Evolutionary conservation across 2,113 vertebrate species (phyloP).

Genomic region (Calidris pygmaea): DNA sequence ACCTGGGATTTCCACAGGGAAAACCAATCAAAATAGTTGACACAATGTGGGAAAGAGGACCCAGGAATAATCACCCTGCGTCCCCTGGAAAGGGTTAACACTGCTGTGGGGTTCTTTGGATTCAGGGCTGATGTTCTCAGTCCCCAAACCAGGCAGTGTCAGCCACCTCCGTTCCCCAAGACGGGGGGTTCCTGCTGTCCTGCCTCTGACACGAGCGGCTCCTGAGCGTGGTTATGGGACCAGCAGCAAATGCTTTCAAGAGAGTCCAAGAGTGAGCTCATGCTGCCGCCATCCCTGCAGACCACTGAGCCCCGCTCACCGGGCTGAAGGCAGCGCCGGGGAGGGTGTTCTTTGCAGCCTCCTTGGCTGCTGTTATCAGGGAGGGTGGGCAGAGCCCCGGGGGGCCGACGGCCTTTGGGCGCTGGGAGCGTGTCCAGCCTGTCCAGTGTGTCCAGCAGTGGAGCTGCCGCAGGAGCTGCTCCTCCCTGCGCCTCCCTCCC

Average conservation of each 20-base stretch:
- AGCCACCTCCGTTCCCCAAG: background rate
- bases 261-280: constrained; percentile 66
- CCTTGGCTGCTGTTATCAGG: rapidly evolving
- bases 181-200: constrained; percentile 10
- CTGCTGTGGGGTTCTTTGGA: background rate
- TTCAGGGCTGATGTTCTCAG: background rate
- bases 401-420: background rate
- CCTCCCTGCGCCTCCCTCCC: background rate
- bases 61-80: background rate
- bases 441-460: background rate
- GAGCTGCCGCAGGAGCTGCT: background rate
- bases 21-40: background rate
- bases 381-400: background rate
- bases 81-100: background rate
- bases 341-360: background rate
- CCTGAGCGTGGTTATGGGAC: constrained; percentile 40
- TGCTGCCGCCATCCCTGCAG: constrained; percentile 53
- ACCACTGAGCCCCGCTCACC: constrained; percentile 8
- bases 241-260: constrained; percentile 51
- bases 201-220: background rate
- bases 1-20: background rate
- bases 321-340: background rate
- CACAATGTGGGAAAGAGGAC: background rate
- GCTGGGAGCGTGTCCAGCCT: rapidly evolving
- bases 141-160: background rate